Evolutionary conservation across 2,113 vertebrate species (phyloP).

Genomic region (Corythoichthys intestinalis): DNA sequence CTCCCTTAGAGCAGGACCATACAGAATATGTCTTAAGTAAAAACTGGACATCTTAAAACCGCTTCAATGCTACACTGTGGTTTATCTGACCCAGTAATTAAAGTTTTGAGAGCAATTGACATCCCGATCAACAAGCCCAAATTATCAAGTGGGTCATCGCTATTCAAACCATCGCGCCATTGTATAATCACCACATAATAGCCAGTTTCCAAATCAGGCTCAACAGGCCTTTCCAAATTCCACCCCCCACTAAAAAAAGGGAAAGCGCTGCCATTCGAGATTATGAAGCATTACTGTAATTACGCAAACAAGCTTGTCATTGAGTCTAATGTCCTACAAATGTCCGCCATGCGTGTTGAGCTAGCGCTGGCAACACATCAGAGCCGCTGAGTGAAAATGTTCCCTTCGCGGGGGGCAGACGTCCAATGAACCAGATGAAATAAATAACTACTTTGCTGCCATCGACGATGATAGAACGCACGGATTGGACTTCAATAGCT

Average conservation of each 20-base stretch:
- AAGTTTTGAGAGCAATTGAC: not conserved
- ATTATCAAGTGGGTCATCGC: not conserved
- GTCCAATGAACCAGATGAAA: not conserved
- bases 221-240: not conserved
- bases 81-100: not conserved
- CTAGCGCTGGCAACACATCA: not conserved
- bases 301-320: not conserved
- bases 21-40: too few relatives aligned
- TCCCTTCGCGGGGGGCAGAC: not conserved
- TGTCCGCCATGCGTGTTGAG: not conserved
- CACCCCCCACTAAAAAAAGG: not conserved
- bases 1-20: too few relatives aligned
- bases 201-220: slow-evolving; percentile 1
- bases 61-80: not conserved
- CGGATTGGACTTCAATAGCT: too few relatives aligned
- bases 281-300: not conserved
- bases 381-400: not conserved
- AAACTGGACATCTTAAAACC: not conserved
- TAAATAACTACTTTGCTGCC: not conserved
- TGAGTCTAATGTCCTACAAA: not conserved
- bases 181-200: not conserved
- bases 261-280: not conserved
- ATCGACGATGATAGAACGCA: too few relatives aligned
- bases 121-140: not conserved
- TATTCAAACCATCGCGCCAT: not conserved